These are phyloP conservation scores for Plumapathes pennacea DNA, from an alignment of 92 coral and sea anemone genomes.

Conservation along the genomic window DNA sequence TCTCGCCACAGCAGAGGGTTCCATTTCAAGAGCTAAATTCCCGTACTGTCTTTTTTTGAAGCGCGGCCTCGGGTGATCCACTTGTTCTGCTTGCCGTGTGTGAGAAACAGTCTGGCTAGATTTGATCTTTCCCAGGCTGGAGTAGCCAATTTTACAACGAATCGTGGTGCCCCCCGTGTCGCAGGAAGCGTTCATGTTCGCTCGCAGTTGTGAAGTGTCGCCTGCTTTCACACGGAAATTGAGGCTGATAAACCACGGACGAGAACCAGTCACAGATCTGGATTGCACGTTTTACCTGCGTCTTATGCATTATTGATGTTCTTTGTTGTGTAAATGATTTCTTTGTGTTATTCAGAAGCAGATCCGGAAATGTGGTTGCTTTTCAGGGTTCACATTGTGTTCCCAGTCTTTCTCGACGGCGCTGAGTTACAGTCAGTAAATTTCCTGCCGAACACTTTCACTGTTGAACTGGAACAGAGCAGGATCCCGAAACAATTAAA, in stretches of 20 bases:
- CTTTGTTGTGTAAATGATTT: constrained; percentile 86
- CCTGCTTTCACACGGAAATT: constrained; percentile 2
- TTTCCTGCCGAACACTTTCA: constrained; percentile 1
- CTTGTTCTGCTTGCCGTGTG: no score
- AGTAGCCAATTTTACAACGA: no score
- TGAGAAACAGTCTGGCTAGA: no score
- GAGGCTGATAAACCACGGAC: constrained; percentile 5
- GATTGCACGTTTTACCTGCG: constrained; percentile 52
- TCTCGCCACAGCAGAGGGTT: constrained; percentile 84
- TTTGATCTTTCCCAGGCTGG: no score
- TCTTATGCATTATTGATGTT: constrained; percentile 76
- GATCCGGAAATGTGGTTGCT: constrained; percentile 62
- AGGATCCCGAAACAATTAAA: constrained; percentile 7
- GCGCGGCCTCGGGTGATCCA: no score
- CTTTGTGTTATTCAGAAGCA: constrained; percentile 61
- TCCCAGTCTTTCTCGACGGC: no score
- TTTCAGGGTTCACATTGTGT: constrained; percentile 2
- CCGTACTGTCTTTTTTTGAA: no score
- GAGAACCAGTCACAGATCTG: constrained; percentile 18
- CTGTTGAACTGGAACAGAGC: neutral
- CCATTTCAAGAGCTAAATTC: constrained; percentile 69
- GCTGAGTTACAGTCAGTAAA: no score
- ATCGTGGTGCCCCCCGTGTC: no score
- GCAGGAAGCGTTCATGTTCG: neutral
- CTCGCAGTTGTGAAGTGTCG: constrained; percentile 3